Percentiles rank a stretch among this genome's conserved stretches.
Evolutionary conservation across 2,888 invertebrate genomes (phyloP).

Genomic region (Megamerina dolium): DNA sequence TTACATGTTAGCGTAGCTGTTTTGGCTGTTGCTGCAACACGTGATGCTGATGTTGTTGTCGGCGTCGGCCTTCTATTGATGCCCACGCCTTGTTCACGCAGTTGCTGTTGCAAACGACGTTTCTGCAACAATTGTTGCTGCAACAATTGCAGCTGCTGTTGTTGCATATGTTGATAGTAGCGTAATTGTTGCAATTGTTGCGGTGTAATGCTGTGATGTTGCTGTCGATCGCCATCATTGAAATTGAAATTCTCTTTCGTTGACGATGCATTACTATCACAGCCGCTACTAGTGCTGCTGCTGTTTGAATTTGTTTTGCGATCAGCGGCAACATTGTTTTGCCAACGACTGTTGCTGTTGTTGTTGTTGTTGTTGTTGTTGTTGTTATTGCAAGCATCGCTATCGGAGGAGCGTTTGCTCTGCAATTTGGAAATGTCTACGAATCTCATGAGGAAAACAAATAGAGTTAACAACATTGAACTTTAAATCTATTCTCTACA

Average conservation of each 20-base stretch:
- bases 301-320: constrained; percentile 22
- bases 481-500: constrained; percentile 22
- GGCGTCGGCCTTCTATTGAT: constrained; percentile 12
- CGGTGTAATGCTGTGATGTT: constrained; percentile 48
- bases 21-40: constrained; percentile 15
- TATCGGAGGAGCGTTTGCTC: constrained; percentile 28
- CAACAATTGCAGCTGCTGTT: constrained; percentile 46
- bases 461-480: constrained; percentile 49
- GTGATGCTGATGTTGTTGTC: constrained; percentile 13
- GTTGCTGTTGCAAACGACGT: constrained; percentile 45
- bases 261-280: constrained; percentile 38
- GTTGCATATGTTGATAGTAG: constrained; percentile 46
- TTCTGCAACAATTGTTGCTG: constrained; percentile 47
- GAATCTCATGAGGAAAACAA: constrained; percentile 49
- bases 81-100: constrained; percentile 36
- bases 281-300: constrained; percentile 43
- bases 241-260: constrained; percentile 37
- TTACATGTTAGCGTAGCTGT: constrained; percentile 14
- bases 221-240: constrained; percentile 6
- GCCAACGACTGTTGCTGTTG: constrained; percentile 15
- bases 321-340: constrained; percentile 8
- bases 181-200: constrained; percentile 58
- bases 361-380: constrained; percentile 21
- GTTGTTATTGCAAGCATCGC: constrained; percentile 14
- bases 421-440: constrained; percentile 47